phyloP scores from a whole-genome alignment of 2,113 vertebrate genomes.

The Crypturellus undulatus region DNA sequence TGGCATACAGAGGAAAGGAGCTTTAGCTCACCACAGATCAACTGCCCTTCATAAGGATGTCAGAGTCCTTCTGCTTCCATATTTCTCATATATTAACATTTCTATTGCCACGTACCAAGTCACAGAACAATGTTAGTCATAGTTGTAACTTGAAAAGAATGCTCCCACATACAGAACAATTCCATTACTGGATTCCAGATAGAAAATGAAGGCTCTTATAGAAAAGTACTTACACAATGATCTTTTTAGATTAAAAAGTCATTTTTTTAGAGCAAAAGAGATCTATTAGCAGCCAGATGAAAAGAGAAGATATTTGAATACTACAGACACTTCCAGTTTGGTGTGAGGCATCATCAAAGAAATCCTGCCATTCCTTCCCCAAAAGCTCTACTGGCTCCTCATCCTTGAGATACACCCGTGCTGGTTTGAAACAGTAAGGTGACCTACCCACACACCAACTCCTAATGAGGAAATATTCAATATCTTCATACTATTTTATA shows the following conservation, averaged over 20 bases:
- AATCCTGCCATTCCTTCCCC: not conserved
- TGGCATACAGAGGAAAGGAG: not conserved
- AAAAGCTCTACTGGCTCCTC: not conserved
- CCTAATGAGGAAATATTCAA: not conserved
- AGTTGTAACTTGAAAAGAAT: not conserved
- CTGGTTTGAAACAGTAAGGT: not conserved
- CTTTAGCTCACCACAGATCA: not conserved
- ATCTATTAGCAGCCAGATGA: not conserved
- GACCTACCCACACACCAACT: not conserved
- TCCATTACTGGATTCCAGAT: not conserved
- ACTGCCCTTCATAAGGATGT: not conserved
- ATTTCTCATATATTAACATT: not conserved
- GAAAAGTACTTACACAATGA: slow-evolving; percentile 4
- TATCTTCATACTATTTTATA: not conserved
- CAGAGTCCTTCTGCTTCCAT: not conserved
- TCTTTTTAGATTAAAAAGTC: slow-evolving; percentile 8
- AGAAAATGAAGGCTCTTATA: slow-evolving; percentile 36
- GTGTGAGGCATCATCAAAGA: rapidly evolving
- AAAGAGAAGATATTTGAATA: slow-evolving; percentile 1
- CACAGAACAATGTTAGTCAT: slow-evolving; percentile 22
- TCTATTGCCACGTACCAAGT: not conserved
- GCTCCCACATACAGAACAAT: slow-evolving; percentile 1
- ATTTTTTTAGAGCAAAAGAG: not conserved
- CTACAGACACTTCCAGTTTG: not conserved
- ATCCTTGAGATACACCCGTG: not conserved